Conservation (phyloP, 2,888 invertebrate genomes). For the Pandemis corylana region DNA sequence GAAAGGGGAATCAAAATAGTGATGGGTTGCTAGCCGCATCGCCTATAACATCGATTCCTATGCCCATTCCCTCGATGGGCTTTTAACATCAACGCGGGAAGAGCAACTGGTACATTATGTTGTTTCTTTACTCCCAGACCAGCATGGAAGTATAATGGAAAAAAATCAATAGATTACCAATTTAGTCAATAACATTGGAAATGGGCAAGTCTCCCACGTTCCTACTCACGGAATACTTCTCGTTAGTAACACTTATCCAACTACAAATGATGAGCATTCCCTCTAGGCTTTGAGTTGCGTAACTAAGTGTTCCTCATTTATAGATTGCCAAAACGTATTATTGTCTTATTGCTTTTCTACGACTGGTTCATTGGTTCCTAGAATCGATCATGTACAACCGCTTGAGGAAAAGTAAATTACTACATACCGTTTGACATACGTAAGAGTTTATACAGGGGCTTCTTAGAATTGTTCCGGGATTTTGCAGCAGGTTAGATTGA, state of each 20-base stretch:
- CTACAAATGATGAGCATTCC: slow-evolving; percentile 6
- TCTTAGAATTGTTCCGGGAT: too few relatives aligned
- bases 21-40: too few relatives aligned
- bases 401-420: background rate
- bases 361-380: background rate
- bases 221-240: background rate
- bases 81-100: too few relatives aligned
- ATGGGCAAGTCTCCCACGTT: background rate
- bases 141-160: too few relatives aligned
- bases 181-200: background rate
- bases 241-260: background rate
- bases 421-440: background rate
- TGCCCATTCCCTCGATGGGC: too few relatives aligned
- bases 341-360: background rate
- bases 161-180: background rate
- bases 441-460: background rate
- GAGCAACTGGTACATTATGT: too few relatives aligned
- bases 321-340: background rate
- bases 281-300: background rate
- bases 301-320: background rate
- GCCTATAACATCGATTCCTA: too few relatives aligned
- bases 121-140: too few relatives aligned
- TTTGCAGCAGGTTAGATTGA: too few relatives aligned
- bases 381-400: background rate
- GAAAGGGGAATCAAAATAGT: too few relatives aligned